Conservation (phyloP, 2,797 vertebrate species). For the Meda fulgida region DNA sequence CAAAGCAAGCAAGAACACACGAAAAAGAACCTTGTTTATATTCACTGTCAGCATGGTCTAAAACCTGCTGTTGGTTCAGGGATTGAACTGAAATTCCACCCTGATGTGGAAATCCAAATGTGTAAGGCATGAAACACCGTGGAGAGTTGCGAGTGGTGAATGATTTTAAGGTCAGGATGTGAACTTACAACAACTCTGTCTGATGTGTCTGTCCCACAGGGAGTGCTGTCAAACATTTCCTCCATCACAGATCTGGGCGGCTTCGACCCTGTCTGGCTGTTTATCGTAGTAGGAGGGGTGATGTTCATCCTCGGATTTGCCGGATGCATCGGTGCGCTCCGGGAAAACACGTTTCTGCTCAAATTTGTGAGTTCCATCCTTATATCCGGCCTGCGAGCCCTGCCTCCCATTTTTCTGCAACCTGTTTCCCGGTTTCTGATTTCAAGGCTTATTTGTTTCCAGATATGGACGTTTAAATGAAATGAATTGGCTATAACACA, state of each 20-base stretch:
- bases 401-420: slow-evolving; percentile 30
- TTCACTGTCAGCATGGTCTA: slow-evolving; percentile 5
- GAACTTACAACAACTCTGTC: slow-evolving; percentile 9
- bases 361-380: slow-evolving; percentile 86
- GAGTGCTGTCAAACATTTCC: slow-evolving; percentile 90
- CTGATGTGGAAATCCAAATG: slow-evolving; percentile 25
- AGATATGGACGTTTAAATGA: slow-evolving; percentile 5
- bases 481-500: background rate
- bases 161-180: slow-evolving; percentile 39
- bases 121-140: slow-evolving; percentile 8
- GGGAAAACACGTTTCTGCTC: slow-evolving; percentile 90
- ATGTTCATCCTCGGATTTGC: slow-evolving; percentile 94
- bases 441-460: slow-evolving; percentile 41
- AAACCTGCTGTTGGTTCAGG: background rate
- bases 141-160: slow-evolving; percentile 25
- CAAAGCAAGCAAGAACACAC: background rate
- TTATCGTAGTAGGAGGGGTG: slow-evolving; percentile 89
- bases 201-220: slow-evolving; percentile 71
- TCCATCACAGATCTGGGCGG: slow-evolving; percentile 91
- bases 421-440: slow-evolving; percentile 23
- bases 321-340: slow-evolving; percentile 89
- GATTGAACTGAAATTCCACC: slow-evolving; percentile 4
- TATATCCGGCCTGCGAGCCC: background rate
- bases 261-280: slow-evolving; percentile 94
- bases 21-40: slow-evolving; percentile 15